Evolutionary conservation across 2,888 invertebrate species (phyloP).

Genomic region (Epinotia demarniana): DNA sequence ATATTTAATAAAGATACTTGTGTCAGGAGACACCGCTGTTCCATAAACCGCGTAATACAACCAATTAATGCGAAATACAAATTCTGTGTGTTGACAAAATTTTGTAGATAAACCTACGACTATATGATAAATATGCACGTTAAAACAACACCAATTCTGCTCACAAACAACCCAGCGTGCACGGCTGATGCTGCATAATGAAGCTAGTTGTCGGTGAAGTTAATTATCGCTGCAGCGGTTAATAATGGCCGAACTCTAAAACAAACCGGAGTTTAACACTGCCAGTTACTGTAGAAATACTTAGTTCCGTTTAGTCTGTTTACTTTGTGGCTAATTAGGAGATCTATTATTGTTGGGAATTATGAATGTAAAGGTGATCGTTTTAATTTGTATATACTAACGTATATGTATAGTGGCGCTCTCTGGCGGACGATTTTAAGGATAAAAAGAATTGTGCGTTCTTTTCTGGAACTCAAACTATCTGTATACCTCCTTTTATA

Average conservation of each 20-base stretch:
- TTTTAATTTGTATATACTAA: not conserved
- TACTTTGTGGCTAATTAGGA: slow-evolving; percentile 2
- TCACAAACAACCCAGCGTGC: not conserved
- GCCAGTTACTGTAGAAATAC: slow-evolving; percentile 22
- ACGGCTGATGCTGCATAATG: slow-evolving; percentile 33
- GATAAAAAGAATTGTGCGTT: no score
- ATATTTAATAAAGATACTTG: no score
- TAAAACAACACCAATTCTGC: not conserved
- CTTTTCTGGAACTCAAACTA: no score
- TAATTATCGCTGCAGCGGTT: slow-evolving; percentile 22
- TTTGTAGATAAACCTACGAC: not conserved
- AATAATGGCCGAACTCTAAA: slow-evolving; percentile 12
- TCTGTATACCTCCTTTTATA: not conserved
- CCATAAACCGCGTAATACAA: no score
- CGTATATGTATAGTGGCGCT: no score
- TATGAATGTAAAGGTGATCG: not conserved
- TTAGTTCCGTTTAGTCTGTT: slow-evolving; percentile 14
- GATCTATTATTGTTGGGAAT: not conserved
- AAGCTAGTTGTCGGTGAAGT: slow-evolving; percentile 35
- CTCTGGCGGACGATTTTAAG: no score
- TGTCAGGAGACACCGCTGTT: no score
- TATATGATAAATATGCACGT: not conserved
- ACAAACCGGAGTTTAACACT: slow-evolving; percentile 21
- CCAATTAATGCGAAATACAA: no score
- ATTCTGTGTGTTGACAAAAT: not conserved